These are phyloP conservation scores for Lamprologus sp. DNA, from an alignment of 2,113 vertebrate genomes.

Conservation along the genomic window DNA sequence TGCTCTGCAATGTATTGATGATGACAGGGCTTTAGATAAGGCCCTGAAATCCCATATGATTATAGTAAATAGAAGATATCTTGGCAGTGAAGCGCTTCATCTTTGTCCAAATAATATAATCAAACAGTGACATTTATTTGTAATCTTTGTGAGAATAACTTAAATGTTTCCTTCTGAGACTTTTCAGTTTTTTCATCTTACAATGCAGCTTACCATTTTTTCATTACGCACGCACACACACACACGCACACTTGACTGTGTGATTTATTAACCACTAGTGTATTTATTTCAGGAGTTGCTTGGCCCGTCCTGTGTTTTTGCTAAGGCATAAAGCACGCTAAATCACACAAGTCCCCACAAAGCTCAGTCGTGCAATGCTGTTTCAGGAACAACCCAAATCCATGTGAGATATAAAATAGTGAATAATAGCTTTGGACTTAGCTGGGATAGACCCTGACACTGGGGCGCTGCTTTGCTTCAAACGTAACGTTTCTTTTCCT, in stretches of 20 bases:
- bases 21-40: slow-evolving; percentile 47
- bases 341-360: slow-evolving; percentile 24
- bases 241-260: neutral
- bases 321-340: slow-evolving; percentile 7
- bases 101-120: neutral
- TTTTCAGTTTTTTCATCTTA: neutral
- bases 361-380: neutral
- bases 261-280: slow-evolving; percentile 14
- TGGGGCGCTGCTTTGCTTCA: slow-evolving; percentile 51
- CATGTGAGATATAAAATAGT: slow-evolving; percentile 42
- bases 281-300: neutral
- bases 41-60: slow-evolving; percentile 20
- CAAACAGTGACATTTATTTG: neutral
- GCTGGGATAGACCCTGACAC: slow-evolving; percentile 40
- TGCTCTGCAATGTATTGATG: slow-evolving; percentile 35
- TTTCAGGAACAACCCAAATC: slow-evolving; percentile 30
- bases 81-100: neutral
- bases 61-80: neutral
- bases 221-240: neutral
- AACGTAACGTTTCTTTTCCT: slow-evolving; percentile 43
- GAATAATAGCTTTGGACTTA: slow-evolving; percentile 48
- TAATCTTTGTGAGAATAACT: neutral
- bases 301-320: slow-evolving; percentile 24
- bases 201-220: neutral
- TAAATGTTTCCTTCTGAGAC: neutral